Base-by-base conservation (phyloP, 2,113 vertebrate species). In the Eidolon helvum region DNA sequence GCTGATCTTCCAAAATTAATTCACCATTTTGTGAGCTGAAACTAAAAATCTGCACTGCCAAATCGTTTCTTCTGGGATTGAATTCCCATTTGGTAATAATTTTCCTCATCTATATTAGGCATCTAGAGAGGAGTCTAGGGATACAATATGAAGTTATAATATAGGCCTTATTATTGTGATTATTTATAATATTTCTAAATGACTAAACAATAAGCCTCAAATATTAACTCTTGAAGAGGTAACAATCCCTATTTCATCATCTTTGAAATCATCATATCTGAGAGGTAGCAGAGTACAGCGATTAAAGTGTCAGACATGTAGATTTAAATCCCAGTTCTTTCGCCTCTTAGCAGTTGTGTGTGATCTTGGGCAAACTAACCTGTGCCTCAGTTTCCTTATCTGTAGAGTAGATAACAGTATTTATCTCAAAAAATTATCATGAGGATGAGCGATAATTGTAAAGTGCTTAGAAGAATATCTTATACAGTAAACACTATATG, bases 201-300 rank as follows among this genome's bases (percentile, higher is more conserved):
- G 43, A 83, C 30, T 92, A 79, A 63, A 82, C 91, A 96, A 91
- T 75, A 91, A 97, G n/a, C n/a, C 18, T 93, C 72, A 96, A 87
- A 72, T 45, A 89, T 35, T 63, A 85, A 45, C 74, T 74, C 77
- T 12, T 59, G 6, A 91, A 89, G 55, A 69, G 50, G 59, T 80
- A 72, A 55, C 87, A 68, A 93, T 63, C 26, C 9, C 86, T 50
- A 89, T 68, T 92, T 88, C 15, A 69, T 18, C 30, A 61, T 74
- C 61, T 86, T 48, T 88, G 55, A 89, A 77, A 59, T 80, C 30
- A 66, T 6, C 15, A 5, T 71, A 57, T 92, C 43, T 43, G 48
- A 19, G 7, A 84, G 53, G 72, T 53, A 88, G 71, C 18, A 85
- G 19, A 91, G 30, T 57, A 38, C 11, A 95, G 28, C 30, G 78